Percentiles rank a stretch among this genome's conserved stretches.
Evolutionary conservation across 2,888 invertebrate species (phyloP).

Genomic region (Drosophila affinis): DNA sequence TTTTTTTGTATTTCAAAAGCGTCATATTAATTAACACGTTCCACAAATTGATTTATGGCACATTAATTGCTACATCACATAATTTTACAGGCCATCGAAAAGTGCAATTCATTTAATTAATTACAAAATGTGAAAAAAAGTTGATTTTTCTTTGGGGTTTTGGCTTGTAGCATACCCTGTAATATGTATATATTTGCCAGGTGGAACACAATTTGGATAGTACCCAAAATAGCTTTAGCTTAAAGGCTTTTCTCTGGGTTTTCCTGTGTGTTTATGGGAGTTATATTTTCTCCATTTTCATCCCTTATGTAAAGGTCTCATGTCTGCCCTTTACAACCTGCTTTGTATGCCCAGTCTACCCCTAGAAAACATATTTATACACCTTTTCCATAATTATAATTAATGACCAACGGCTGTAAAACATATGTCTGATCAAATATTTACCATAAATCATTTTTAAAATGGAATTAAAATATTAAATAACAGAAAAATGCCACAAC

Average conservation of each 20-base stretch:
- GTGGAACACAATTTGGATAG: too few species aligned
- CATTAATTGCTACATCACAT: constrained; percentile 56
- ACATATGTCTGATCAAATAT: constrained; percentile 52
- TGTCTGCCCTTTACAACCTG: background rate
- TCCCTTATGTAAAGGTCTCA: background rate
- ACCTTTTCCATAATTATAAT: constrained; percentile 47
- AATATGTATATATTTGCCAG: too few species aligned
- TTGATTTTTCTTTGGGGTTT: background rate
- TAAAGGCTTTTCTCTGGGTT: background rate
- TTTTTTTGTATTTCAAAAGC: constrained; percentile 30
- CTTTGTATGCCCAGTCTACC: background rate
- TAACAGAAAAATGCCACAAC: constrained; percentile 2
- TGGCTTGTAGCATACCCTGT: constrained; percentile 8
- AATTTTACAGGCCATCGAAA: constrained; percentile 35
- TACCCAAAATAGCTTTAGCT: too few species aligned
- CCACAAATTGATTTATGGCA: constrained; percentile 58
- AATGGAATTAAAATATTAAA: constrained; percentile 19
- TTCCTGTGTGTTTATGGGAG: background rate
- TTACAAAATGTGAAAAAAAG: constrained; percentile 30
- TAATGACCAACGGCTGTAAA: constrained; percentile 42
- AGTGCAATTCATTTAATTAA: constrained; percentile 63
- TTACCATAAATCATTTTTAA: constrained; percentile 42
- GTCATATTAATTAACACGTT: constrained; percentile 58
- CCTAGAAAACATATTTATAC: constrained; percentile 9
- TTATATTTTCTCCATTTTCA: background rate